Percentiles rank a stretch among this genome's conserved stretches.
Conservation (phyloP, 2,888 invertebrate species). For the Drosophila meridiana region DNA sequence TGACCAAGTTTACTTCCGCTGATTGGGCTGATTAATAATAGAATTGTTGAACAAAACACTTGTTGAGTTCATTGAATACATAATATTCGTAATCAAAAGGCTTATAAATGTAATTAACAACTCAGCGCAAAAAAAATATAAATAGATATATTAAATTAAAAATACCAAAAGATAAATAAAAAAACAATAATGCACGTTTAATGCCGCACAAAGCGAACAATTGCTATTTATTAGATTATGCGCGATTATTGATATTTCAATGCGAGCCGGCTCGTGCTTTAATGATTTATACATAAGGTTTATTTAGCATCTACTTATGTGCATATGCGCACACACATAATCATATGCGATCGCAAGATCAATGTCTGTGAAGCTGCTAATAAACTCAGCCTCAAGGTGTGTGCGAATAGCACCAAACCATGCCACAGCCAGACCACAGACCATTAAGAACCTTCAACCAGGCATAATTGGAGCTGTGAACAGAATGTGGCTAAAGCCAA, state of each 20-base stretch:
- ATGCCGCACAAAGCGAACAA: slow-evolving; percentile 52
- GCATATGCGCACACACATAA: background rate
- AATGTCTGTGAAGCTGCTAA: slow-evolving; percentile 42
- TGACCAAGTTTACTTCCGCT: slow-evolving; percentile 45
- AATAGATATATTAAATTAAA: slow-evolving; percentile 4
- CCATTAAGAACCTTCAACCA: slow-evolving; percentile 46
- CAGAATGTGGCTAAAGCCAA: slow-evolving; percentile 19
- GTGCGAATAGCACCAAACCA: slow-evolving; percentile 32
- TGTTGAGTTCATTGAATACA: slow-evolving; percentile 57
- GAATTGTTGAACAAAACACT: slow-evolving; percentile 39
- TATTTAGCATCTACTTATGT: slow-evolving; percentile 6
- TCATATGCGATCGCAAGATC: slow-evolving; percentile 46
- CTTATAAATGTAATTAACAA: slow-evolving; percentile 51
- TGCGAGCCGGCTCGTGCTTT: slow-evolving; percentile 54
- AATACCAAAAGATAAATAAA: slow-evolving; percentile 28
- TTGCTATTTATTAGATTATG: slow-evolving; percentile 68
- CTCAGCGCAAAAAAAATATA: background rate
- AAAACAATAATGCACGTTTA: slow-evolving; percentile 21
- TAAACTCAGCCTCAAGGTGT: slow-evolving; percentile 14
- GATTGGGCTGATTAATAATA: slow-evolving; percentile 55
- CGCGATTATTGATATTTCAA: slow-evolving; percentile 60
- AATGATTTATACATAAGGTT: slow-evolving; percentile 20
- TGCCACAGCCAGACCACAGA: slow-evolving; percentile 27
- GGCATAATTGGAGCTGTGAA: slow-evolving; percentile 29
- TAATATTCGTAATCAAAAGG: slow-evolving; percentile 28